Conservation (phyloP, 2,888 invertebrate genomes). For the Apeira syringaria region DNA sequence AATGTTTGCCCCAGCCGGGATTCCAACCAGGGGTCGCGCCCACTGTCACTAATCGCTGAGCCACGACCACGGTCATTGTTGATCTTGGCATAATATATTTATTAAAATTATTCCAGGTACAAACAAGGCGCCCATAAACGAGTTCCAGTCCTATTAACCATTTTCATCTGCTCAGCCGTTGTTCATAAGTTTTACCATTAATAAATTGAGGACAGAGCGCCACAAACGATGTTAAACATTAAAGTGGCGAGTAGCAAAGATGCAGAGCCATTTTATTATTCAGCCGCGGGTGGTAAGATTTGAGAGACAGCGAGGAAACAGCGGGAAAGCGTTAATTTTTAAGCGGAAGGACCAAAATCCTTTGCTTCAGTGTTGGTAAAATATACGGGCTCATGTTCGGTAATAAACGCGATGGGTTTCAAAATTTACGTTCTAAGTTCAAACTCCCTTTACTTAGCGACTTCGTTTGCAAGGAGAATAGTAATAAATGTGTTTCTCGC, state of each 20-base stretch:
- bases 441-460: no score
- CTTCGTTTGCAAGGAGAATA: no score
- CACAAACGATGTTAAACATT: slow-evolving; percentile 8
- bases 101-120: no score
- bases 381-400: slow-evolving; percentile 26
- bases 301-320: slow-evolving; percentile 40
- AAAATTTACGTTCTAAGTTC: background rate
- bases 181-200: background rate
- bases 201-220: background rate
- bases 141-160: background rate
- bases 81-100: no score
- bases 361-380: slow-evolving; percentile 32
- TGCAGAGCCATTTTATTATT: slow-evolving; percentile 54
- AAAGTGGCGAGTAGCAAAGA: slow-evolving; percentile 11
- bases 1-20: no score
- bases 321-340: slow-evolving; percentile 68
- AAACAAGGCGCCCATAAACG: background rate
- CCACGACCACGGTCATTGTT: no score
- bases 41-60: no score
- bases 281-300: slow-evolving; percentile 53
- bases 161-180: no score
- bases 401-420: no score
- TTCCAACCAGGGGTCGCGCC: no score
- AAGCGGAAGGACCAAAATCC: slow-evolving; percentile 57
- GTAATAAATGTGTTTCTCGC: no score